Evolutionary conservation across 2,888 invertebrate genomes (phyloP).

Genomic region (Calliopum simillimum): DNA sequence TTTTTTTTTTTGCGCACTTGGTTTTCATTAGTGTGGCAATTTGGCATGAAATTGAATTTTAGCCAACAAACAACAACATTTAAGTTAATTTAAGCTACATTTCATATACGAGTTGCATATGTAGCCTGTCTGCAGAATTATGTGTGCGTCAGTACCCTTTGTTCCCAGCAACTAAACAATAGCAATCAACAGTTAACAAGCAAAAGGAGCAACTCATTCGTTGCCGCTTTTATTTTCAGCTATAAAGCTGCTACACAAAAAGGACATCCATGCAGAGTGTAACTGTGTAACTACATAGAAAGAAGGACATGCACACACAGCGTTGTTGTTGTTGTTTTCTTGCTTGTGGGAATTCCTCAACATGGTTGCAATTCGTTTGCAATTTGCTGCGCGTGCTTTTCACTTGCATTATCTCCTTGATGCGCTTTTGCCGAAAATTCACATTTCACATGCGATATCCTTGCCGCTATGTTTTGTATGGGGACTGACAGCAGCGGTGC

Average conservation of each 20-base stretch:
- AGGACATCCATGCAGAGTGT: neutral
- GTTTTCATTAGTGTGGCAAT: neutral
- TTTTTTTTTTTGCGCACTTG: no score
- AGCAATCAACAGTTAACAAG: conserved; percentile 30
- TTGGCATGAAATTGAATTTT: conserved; percentile 10
- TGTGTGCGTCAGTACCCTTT: neutral
- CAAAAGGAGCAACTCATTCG: conserved; percentile 18
- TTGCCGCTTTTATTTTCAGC: neutral
- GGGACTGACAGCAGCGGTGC: neutral
- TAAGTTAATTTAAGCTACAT: neutral
- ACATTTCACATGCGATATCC: conserved; percentile 23
- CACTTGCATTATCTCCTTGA: conserved; percentile 22
- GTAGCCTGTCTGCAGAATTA: neutral
- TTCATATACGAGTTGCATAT: neutral
- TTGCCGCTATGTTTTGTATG: no score
- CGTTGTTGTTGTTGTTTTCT: neutral
- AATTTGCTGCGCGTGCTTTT: conserved; percentile 11
- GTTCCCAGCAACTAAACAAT: conserved; percentile 13
- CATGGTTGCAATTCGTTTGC: conserved; percentile 28
- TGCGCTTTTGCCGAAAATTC: neutral
- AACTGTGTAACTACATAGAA: neutral
- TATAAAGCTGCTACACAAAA: neutral
- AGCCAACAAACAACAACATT: neutral
- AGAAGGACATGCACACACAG: neutral
- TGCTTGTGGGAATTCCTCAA: conserved; percentile 31